Evolutionary conservation across 2,113 vertebrate species (phyloP), one percentile per base, ranked within the genome.

Genomic region (Chunga burmeisteri): DNA sequence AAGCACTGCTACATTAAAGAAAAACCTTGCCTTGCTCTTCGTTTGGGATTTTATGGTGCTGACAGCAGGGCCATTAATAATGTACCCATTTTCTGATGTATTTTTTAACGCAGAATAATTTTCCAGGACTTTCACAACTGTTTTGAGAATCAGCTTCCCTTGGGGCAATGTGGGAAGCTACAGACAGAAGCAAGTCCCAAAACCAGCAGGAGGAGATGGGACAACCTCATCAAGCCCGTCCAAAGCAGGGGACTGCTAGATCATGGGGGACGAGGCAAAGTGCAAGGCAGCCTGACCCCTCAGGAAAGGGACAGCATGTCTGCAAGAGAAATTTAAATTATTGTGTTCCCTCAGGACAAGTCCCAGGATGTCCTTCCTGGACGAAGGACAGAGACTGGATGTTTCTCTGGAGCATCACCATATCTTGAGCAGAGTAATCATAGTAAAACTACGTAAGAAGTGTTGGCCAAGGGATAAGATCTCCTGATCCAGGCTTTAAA

Each of bases 401-500:
- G 34, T 58, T 93, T 32, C 75, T 56, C 58, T 90, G 90, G 34
- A 82, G 70, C 29, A 68, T 20, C 49, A 59, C 50, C 10, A 4
- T 38, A 79, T 56, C 84, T 75, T 4, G 0, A 80, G 71, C 53
- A 83, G 25, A 53, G 42, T 18, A 50, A 58, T 75, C 77, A 47
- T 1, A 80, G 63, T 73, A 65, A 82, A 88, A 58, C 81, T 49
- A 32, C 15, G 0, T n/a, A 52, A 81, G 66, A 85, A 91, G 25
- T 21, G 23, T 50, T 92, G 85, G 50, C 82, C 58, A 47, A 62
- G 62, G 59, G 58, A 66, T 70, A 40, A 90, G 42, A 86, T 46
- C 79, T 80, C 66, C 36, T 73, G 81, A 87, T 90, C n/a, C 71
- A 38, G 87, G 66, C 74, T 95, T 93, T 94, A 40, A 91, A 65